A percentile compares a stretch with the other conserved stretches of the same genome.
phyloP scores from a whole-genome alignment of 2,797 vertebrate genomes.

The Eulemur rubriventer region DNA sequence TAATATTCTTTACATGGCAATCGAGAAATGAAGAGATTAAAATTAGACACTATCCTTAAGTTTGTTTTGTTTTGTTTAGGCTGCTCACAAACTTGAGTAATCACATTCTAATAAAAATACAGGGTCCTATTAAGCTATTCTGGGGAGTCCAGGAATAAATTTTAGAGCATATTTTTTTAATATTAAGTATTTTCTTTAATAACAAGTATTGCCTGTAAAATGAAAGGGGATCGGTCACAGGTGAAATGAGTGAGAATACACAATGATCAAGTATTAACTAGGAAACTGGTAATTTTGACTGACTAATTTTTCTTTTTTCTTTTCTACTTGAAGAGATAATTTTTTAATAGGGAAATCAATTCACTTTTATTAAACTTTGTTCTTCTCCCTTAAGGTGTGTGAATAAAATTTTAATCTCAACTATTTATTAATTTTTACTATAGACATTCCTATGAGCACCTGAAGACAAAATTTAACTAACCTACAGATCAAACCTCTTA shows the following conservation, averaged over 20 bases:
- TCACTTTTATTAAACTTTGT: background rate
- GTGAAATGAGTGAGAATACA: background rate
- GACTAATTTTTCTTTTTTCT: conserved; percentile 19
- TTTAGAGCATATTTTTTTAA: background rate
- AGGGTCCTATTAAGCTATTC: background rate
- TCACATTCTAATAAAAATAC: background rate
- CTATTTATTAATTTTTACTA: conserved; percentile 37
- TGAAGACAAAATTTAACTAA: conserved; percentile 40
- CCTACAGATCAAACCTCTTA: background rate
- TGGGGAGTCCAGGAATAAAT: background rate
- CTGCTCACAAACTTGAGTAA: background rate
- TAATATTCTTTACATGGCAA: background rate
- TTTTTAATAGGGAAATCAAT: conserved; percentile 47
- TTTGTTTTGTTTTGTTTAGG: background rate
- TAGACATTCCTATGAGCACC: background rate
- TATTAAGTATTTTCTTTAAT: conserved; percentile 11
- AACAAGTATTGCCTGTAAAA: background rate
- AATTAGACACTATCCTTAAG: background rate
- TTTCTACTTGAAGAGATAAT: background rate
- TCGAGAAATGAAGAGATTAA: background rate
- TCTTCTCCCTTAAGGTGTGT: background rate
- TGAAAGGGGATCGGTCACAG: background rate
- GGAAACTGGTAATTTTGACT: conserved; percentile 10
- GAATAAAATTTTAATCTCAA: conserved; percentile 34
- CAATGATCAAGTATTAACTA: background rate